Conservation (phyloP, 2,888 invertebrate species). For the Stenodera caucasica region DNA sequence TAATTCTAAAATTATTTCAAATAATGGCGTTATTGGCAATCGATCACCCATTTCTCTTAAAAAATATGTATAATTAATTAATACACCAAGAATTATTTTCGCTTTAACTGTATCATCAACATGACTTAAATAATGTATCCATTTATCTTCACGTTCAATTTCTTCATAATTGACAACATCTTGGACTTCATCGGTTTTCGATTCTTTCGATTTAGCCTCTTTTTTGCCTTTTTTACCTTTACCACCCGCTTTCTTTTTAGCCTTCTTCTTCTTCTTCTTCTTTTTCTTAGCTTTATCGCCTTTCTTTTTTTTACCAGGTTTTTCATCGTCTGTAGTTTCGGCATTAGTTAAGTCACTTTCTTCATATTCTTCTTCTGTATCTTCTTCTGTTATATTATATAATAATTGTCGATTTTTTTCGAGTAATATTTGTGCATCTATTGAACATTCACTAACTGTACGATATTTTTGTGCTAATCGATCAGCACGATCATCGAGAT, state of each 20-base stretch:
- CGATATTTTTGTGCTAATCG: conserved; percentile 61
- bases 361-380: conserved; percentile 45
- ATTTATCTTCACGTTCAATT: conserved; percentile 46
- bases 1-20: conserved; percentile 75
- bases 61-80: conserved; percentile 63
- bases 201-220: conserved; percentile 25
- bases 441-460: conserved; percentile 58
- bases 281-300: conserved; percentile 18
- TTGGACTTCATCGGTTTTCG: conserved; percentile 38
- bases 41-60: conserved; percentile 60
- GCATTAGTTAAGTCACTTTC: conserved; percentile 47
- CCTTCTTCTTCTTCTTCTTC: conserved; percentile 23
- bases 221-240: conserved; percentile 39
- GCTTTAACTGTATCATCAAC: conserved; percentile 57
- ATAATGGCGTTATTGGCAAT: conserved; percentile 61
- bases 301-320: conserved; percentile 25
- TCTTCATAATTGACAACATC: conserved; percentile 12
- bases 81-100: conserved; percentile 60
- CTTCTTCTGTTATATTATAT: conserved; percentile 60
- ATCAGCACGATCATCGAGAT: conserved; percentile 60
- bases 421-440: conserved; percentile 62
- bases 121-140: conserved; percentile 37
- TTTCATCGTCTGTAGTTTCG: conserved; percentile 21
- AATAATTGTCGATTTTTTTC: conserved; percentile 69
- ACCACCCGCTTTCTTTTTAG: conserved; percentile 28